Conservation (phyloP, 2,797 vertebrate species). For the Clamator glandarius region DNA sequence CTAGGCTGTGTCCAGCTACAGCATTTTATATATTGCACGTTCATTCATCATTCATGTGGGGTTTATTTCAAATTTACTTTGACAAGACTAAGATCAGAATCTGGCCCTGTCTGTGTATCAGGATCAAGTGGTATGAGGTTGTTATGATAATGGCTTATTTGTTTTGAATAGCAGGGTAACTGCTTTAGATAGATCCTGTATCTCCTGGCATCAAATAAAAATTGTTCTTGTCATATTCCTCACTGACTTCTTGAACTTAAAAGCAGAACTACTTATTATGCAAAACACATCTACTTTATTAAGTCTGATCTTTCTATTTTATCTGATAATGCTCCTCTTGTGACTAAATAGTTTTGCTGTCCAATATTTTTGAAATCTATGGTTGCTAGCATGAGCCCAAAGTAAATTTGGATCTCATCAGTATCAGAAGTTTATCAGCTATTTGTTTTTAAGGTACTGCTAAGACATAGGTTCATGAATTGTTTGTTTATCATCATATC, state of each 20-base stretch:
- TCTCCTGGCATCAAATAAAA: slow-evolving; percentile 31
- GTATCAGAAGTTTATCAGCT: neutral
- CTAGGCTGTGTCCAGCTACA: neutral
- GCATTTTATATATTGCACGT: neutral
- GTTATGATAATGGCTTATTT: slow-evolving; percentile 14
- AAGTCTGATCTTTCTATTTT: neutral
- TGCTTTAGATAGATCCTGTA: slow-evolving; percentile 20
- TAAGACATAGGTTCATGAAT: neutral
- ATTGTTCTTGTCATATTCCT: slow-evolving; percentile 3
- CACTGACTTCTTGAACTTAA: slow-evolving; percentile 24
- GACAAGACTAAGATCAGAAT: slow-evolving; percentile 11
- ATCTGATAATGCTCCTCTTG: slow-evolving; percentile 16
- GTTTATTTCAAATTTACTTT: slow-evolving; percentile 9
- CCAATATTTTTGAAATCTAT: neutral
- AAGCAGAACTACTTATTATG: slow-evolving; percentile 22
- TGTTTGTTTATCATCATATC: slow-evolving; percentile 15
- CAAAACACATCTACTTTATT: slow-evolving; percentile 21
- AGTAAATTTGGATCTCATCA: neutral
- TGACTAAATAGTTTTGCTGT: slow-evolving; percentile 18
- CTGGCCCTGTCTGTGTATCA: neutral
- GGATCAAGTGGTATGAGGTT: neutral
- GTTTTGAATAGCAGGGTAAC: slow-evolving; percentile 27
- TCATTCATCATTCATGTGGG: neutral
- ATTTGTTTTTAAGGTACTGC: slow-evolving; percentile 42
- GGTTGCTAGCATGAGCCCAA: neutral